phyloP scores from a whole-genome alignment of 37 sponge, comb jelly and placozoan genomes.

The Amphimedon queenslandica region DNA sequence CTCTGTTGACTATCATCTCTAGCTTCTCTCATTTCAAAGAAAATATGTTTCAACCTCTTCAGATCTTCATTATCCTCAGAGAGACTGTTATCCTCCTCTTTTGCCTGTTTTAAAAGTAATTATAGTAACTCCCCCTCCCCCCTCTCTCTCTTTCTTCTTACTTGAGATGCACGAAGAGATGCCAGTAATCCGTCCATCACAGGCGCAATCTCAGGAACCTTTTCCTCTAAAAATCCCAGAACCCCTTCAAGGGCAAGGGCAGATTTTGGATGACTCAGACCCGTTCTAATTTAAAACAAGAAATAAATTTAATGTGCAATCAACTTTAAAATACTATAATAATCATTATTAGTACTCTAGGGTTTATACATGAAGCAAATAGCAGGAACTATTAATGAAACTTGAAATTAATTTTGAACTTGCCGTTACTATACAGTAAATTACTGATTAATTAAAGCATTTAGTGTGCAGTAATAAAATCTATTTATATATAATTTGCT shows the following conservation, averaged over 20 bases:
- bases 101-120: neutral
- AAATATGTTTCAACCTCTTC: slow-evolving; percentile 51
- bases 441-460: too few species aligned
- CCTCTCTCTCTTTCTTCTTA: neutral
- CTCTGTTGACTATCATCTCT: slow-evolving; percentile 81
- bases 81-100: neutral
- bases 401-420: too few species aligned
- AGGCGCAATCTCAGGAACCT: slow-evolving; percentile 18
- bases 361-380: slow-evolving; percentile 16
- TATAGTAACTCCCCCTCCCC: neutral
- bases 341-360: too few species aligned
- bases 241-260: slow-evolving; percentile 31
- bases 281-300: too few species aligned
- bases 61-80: slow-evolving; percentile 36
- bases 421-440: too few species aligned
- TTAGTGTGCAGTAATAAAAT: too few species aligned
- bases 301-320: too few species aligned
- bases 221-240: slow-evolving; percentile 25
- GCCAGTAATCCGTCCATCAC: slow-evolving; percentile 33
- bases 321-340: too few species aligned
- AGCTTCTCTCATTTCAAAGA: slow-evolving; percentile 57
- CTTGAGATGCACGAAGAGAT: slow-evolving; percentile 58
- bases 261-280: slow-evolving; percentile 32
- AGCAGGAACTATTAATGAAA: too few species aligned
- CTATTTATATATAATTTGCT: too few species aligned